Base-by-base conservation (phyloP, 2,888 invertebrate species). In the Melieria picta region DNA sequence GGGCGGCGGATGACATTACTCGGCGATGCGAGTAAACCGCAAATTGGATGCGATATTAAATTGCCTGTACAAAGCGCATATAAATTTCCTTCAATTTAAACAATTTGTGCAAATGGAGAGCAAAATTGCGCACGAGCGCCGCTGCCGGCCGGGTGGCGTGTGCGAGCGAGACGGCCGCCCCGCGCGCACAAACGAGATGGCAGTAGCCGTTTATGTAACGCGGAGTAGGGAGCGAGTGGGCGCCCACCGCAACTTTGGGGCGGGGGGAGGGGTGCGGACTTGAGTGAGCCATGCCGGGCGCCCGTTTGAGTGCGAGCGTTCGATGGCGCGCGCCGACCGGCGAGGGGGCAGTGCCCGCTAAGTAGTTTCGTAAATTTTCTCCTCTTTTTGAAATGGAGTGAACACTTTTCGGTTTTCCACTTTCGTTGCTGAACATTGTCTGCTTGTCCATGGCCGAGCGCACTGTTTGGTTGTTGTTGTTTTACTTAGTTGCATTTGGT, bases 11-110 rank as follows among this genome's bases (percentile, higher is more conserved):
- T 13, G 58, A 63, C 48, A 57, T 50, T 55, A 45, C 64, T 46
- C 16, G 57, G 50, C 73, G 65, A 68, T 67, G 81, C 82, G 83
- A 80, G 83, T 82, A 84, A 84, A 84, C 85, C 85, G 82, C 85
- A 85, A 85, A 85, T 85, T 85, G 86, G 85, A 85, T 84, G 82
- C 82, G 82, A 84, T 85, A 85, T 84, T 85, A 85, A 85, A 85
- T 85, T 85, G 85, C 81, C 83, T 84, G 85, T 85, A 80, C 83
- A 84, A 84, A 82, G 82, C 82, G 82, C 80, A 81, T 80, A 82
- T 83, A 84, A 81, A 84, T 81, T 83, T 80, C 80, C 79, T 83
- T 82, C 83, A 83, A 84, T 82, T 84, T 84, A 81, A 83, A 80
- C 79, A 79, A 80, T 80, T 79, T 80, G 77, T 76, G 76, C 73